Percentiles rank a stretch among this genome's conserved stretches.
phyloP scores from a whole-genome alignment of 1,140 invertebrate genomes.

The Marisa cornuarietis region DNA sequence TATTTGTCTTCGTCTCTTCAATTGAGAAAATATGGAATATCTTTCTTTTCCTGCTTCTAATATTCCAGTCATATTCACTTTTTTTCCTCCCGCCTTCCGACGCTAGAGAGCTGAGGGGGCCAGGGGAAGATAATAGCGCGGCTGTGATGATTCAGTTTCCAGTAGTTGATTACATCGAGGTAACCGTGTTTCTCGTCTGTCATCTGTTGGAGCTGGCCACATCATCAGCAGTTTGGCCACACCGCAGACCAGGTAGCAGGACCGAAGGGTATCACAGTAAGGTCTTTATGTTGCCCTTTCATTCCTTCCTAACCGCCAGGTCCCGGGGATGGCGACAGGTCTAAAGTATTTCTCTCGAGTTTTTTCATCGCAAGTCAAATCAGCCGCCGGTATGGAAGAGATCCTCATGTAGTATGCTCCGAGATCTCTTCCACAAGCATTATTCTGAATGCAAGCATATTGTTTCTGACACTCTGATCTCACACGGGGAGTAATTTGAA shows the following conservation, averaged over 20 bases:
- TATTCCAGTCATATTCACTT: not conserved
- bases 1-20: conserved; percentile 4
- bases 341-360: conserved; percentile 18
- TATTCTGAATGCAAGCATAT: too few species aligned
- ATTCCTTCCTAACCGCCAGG: not conserved
- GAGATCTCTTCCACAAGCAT: too few species aligned
- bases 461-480: too few species aligned
- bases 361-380: too few species aligned
- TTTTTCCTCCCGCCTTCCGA: not conserved
- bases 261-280: conserved; percentile 6
- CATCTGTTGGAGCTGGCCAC: conserved; percentile 3
- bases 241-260: not conserved
- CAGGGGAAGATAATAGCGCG: conserved; percentile 5
- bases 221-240: not conserved
- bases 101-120: conserved; percentile 1
- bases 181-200: conserved; percentile 14
- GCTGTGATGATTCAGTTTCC: conserved; percentile 15
- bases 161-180: conserved; percentile 17
- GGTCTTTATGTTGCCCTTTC: conserved; percentile 4
- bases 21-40: conserved; percentile 7
- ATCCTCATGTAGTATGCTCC: too few species aligned
- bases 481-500: too few species aligned
- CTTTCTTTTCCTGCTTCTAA: not conserved
- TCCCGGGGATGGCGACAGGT: not conserved
- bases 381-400: too few species aligned